Base-by-base conservation (phyloP, 1,140 invertebrate species). In the Ctenoplectra terminalis region DNA sequence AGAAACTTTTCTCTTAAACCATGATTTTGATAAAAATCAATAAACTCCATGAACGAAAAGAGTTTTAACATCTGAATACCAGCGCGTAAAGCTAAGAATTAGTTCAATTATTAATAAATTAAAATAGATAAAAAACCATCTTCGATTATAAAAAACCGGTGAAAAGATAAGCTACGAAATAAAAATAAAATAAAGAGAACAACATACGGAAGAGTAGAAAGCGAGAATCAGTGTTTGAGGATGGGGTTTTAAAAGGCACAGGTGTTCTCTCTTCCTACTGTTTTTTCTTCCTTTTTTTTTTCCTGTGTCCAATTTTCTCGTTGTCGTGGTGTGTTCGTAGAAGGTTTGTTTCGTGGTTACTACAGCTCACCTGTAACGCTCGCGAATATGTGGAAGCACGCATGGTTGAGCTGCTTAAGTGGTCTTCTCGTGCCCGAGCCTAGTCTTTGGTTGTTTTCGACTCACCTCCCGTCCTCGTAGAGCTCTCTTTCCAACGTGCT, bases 351-450 rank as follows among this genome's bases (percentile, higher is more conserved):
- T 40, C 54, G 52, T 60, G 69, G 75, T 64, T 71, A 34, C 23
- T 71, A 54, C 56, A 69, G 60, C 72, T 86, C 84, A 86, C 83
- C 84, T 86, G 84, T 85, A 74, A 86, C 83, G 84, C 83, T 61
- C 76, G 71, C 76, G 76, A 85, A 66, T 56, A 50, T 61, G 67
- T 67, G 84, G 84, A 85, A 86, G 83, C 83, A 86, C 84, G 84
- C 83, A 86, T 86, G 84, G 84, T 86, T 86, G 84, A 86, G 23
- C 31, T 37, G 54, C 56, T 31, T 86, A 82, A 86, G 83, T 85
- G 58, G 31, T 69, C 52, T 52, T 54, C 67, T 71, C 50, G 83
- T 85, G 43, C 66, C 64, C 77, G 78, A 77, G 60, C 82, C 83
- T 85, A 85, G 78, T 76, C 79, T 75, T 86, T 37, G 67, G 50